A percentile compares a stretch with the other conserved stretches of the same genome.
Evolutionary conservation across 2,797 vertebrate genomes (phyloP).

Genomic region (Pipistrellus pygmaeus): DNA sequence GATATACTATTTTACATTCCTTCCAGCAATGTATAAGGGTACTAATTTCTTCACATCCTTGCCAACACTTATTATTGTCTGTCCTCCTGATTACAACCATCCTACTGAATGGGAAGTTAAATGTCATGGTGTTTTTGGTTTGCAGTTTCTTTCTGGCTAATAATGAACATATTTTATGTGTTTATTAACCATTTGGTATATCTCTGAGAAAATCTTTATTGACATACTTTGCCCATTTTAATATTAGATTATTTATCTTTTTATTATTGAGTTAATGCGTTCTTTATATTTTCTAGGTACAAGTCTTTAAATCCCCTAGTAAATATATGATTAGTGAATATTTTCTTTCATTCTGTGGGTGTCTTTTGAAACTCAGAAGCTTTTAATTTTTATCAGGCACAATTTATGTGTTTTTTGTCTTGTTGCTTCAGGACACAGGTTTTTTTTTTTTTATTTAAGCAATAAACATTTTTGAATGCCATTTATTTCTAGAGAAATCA

Average conservation of each 20-base stretch:
- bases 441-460: constrained; percentile 20
- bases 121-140: not conserved
- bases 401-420: not conserved
- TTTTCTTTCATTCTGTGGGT: not conserved
- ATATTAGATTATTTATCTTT: not conserved
- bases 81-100: not conserved
- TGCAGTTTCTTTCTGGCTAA: not conserved
- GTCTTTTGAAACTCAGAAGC: not conserved
- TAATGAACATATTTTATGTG: not conserved
- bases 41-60: too few relatives aligned
- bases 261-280: not conserved
- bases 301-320: not conserved
- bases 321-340: not conserved
- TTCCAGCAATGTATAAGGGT: not conserved
- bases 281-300: not conserved
- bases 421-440: not conserved
- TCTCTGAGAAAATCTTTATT: not conserved
- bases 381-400: constrained; percentile 16
- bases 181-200: not conserved
- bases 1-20: not conserved
- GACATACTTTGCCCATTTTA: not conserved
- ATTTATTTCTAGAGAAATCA: not conserved
- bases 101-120: not conserved
- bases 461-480: not conserved
- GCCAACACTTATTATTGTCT: not conserved